phyloP scores from a whole-genome alignment of 64 coral and sea anemone genomes.

The Montipora capricornis region DNA sequence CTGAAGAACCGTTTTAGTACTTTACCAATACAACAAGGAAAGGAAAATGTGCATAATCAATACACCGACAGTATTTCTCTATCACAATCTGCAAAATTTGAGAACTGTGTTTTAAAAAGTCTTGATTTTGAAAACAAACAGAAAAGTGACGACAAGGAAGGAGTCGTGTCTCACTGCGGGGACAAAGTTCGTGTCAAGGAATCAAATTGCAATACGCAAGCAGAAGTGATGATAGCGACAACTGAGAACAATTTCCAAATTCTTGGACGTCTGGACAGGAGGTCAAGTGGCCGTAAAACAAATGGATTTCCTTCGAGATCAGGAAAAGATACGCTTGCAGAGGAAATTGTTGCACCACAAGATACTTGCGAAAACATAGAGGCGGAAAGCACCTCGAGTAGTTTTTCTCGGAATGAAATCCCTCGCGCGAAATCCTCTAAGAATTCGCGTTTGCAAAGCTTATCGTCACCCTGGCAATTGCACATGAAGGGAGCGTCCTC shows the following conservation, averaged over 20 bases:
- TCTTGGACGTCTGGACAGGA: background rate
- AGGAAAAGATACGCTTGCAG: background rate
- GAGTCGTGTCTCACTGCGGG: background rate
- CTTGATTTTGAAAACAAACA: background rate
- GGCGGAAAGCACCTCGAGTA: background rate
- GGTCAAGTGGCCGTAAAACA: background rate
- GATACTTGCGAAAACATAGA: background rate
- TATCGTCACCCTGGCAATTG: constrained; percentile 14
- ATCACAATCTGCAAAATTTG: background rate
- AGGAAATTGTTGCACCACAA: background rate
- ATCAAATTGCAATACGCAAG: background rate
- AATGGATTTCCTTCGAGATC: background rate
- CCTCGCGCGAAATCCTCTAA: background rate
- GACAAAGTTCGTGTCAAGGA: background rate
- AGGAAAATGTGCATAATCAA: constrained; percentile 3
- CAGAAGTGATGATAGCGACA: background rate
- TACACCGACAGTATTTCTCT: background rate
- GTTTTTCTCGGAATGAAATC: background rate
- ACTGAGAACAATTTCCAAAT: background rate
- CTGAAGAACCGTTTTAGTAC: constrained; percentile 42
- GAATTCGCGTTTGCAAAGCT: constrained; percentile 12
- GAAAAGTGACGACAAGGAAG: constrained; percentile 1
- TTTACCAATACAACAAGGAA: constrained; percentile 43
- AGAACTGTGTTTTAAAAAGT: constrained; percentile 29
- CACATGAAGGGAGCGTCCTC: constrained; percentile 21